Percentiles rank a stretch among this genome's conserved stretches.
phyloP scores from a whole-genome alignment of 2,888 invertebrate species.

The Pristionchus exspectatus region DNA sequence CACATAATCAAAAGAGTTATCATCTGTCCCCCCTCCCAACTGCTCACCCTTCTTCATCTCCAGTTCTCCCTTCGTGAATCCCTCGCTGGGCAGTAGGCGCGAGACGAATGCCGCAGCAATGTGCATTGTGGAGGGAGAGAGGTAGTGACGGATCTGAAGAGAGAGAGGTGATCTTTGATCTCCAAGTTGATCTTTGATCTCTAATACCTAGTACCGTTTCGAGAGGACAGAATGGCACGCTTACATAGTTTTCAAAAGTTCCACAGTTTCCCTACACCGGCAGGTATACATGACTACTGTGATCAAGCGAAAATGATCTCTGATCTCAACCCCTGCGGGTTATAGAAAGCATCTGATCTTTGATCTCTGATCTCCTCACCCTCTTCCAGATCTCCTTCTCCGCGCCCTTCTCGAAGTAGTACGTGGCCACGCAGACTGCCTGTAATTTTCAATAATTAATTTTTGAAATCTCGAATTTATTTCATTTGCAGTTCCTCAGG shows the following conservation, averaged over 20 bases:
- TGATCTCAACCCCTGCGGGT: too few species aligned
- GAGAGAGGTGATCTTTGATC: not conserved
- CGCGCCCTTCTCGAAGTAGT: conserved; percentile 37
- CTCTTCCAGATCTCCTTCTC: conserved; percentile 45
- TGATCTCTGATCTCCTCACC: not conserved
- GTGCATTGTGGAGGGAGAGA: conserved; percentile 48
- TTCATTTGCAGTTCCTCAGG: too few species aligned
- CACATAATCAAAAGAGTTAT: too few species aligned
- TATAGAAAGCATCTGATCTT: too few species aligned
- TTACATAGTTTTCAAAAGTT: too few species aligned
- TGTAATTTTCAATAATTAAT: not conserved
- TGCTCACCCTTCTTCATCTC: conserved; percentile 35
- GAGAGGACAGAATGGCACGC: too few species aligned
- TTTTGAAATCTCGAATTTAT: too few species aligned
- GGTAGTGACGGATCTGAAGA: conserved; percentile 14
- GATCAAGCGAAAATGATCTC: too few species aligned
- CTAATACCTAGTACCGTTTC: not conserved
- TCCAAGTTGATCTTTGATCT: not conserved
- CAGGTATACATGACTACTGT: too few species aligned
- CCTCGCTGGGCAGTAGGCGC: not conserved
- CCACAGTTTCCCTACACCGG: too few species aligned
- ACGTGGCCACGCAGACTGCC: not conserved
- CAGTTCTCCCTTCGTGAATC: not conserved
- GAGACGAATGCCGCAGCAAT: not conserved
- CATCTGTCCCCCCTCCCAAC: too few species aligned